Evolutionary conservation across 2,888 invertebrate species (phyloP), one percentile per base, ranked within the genome.

Genomic region (Brachyptera putata): DNA sequence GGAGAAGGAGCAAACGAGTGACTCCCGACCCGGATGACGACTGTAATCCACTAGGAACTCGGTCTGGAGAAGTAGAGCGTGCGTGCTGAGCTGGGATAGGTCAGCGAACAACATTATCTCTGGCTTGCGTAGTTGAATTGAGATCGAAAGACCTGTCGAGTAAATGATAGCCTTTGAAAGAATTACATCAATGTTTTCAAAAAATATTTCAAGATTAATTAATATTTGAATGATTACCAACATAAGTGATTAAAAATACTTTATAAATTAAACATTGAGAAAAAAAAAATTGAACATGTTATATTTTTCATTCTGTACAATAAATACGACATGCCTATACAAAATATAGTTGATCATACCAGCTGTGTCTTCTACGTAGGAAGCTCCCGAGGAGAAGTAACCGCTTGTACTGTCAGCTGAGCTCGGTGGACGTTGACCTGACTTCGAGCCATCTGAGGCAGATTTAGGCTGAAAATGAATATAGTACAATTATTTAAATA

Each of bases 11-110:
- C 81, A 76, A 2, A 86, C 83, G 2, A 87, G 74, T 55, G 81
- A 85, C 60, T 85, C 81, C 11, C 82, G 79, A 57, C 82, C 84
- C 0, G 81, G 79, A 68, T 87, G 86, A 50, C 79, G 76, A 26
- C 86, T 86, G 72, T 86, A 87, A 70, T 88, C 88, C 0, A 86
- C 76, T 18, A 86, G 76, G 11, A 87, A 77, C 72, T 88, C 88
- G 0, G 84, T 80, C 66, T 87, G 81, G 7, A 89, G 77, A 11
- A 90, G 79, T 41, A 87, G 72, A 3, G 85, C 82, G 67, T 84
- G 81, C 1, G 84, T 82, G 60, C 71, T 69, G 18, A 66, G 61
- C 16, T 69, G 67, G 3, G 70, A 69, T 2, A 75, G 74, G 48
- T 75, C 73, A 41, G 80, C 83, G 70, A 87, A 84, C 67, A 91